A percentile compares a stretch with the other conserved stretches of the same genome.
Conservation (phyloP, 2,888 invertebrate genomes). For the Drosophila lutescens region DNA sequence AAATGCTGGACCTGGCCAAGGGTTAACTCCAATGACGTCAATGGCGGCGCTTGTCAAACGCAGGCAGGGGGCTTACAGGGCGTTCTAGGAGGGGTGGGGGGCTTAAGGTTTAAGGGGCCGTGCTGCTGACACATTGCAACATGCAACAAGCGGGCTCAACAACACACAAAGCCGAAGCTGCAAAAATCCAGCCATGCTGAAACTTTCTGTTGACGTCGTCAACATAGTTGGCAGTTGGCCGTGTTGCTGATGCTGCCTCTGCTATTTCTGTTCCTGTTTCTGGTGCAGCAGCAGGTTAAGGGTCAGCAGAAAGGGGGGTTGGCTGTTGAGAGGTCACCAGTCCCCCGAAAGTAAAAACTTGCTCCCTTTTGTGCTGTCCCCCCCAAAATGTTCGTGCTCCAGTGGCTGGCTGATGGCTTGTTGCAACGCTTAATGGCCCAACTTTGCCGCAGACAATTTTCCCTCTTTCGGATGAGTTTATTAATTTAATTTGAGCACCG, state of each 20-base stretch:
- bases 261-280: neutral
- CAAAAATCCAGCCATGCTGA: constrained; percentile 51
- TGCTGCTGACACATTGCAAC: constrained; percentile 70
- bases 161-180: constrained; percentile 50
- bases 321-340: neutral
- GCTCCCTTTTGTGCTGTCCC: constrained; percentile 27
- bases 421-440: constrained; percentile 35
- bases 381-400: constrained; percentile 37
- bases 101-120: constrained; percentile 5
- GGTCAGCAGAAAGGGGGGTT: neutral
- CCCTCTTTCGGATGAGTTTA: constrained; percentile 27
- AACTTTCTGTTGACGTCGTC: constrained; percentile 48
- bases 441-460: constrained; percentile 30
- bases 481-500: constrained; percentile 28
- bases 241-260: constrained; percentile 2
- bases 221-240: constrained; percentile 32
- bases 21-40: constrained; percentile 54
- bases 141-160: constrained; percentile 67
- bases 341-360: constrained; percentile 32
- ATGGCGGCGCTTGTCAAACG: constrained; percentile 41
- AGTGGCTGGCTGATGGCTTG: constrained; percentile 32
- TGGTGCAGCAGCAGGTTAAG: constrained; percentile 5
- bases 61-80: constrained; percentile 1
- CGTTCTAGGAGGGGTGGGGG: neutral
- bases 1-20: constrained; percentile 18